Percentiles rank a stretch among this genome's conserved stretches.
Evolutionary conservation across 2,888 invertebrate genomes (phyloP).

Genomic region (Heliconius sara): DNA sequence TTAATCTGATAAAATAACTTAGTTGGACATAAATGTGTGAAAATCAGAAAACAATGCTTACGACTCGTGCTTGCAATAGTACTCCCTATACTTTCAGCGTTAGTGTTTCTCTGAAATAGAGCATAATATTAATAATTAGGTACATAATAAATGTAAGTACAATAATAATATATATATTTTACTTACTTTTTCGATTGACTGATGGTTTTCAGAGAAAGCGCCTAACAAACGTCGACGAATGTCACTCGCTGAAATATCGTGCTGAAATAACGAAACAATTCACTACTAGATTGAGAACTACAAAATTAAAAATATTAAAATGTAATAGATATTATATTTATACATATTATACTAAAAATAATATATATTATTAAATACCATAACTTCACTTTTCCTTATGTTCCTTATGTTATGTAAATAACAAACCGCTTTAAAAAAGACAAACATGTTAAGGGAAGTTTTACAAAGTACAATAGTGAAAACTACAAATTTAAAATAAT

Average conservation of each 20-base stretch:
- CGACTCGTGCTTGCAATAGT: not conserved
- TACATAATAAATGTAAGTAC: not conserved
- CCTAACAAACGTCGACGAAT: constrained; percentile 87
- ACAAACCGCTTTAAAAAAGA: too few species aligned
- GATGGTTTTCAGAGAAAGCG: constrained; percentile 40
- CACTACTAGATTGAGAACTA: too few species aligned
- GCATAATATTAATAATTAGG: not conserved
- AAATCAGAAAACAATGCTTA: not conserved
- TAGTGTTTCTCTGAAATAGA: not conserved
- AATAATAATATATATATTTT: not conserved
- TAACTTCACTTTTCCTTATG: too few species aligned
- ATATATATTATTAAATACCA: too few species aligned
- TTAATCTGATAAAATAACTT: not conserved
- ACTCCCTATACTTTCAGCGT: not conserved
- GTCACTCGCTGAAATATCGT: constrained; percentile 91
- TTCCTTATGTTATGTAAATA: too few species aligned
- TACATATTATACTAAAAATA: too few species aligned
- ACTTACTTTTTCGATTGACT: constrained; percentile 42
- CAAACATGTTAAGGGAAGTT: too few species aligned
- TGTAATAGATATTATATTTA: too few species aligned
- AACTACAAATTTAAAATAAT: too few species aligned
- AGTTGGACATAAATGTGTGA: not conserved
- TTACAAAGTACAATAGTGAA: too few species aligned
- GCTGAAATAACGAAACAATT: constrained; percentile 62
- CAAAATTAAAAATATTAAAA: too few species aligned